Evolutionary conservation across 23 tunicate genomes (phyloP).

Genomic region (Halocynthia roretzi): DNA sequence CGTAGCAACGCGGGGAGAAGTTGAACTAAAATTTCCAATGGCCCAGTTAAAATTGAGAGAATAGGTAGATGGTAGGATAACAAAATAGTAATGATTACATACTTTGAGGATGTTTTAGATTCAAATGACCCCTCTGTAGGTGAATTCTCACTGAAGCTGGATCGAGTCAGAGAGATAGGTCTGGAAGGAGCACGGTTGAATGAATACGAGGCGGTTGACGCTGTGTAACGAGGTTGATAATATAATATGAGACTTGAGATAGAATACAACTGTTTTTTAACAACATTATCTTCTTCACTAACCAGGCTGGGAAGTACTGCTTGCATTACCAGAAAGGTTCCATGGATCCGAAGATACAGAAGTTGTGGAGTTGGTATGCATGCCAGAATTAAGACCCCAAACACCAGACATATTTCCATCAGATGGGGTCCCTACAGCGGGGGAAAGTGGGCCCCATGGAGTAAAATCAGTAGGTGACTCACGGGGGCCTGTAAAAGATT

Average conservation of each 20-base stretch:
- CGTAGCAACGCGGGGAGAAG: constrained; percentile 73
- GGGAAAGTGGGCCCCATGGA: constrained; percentile 49
- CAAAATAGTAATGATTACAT: constrained; percentile 7
- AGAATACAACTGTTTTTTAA: neutral
- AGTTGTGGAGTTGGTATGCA: constrained; percentile 24
- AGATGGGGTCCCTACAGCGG: constrained; percentile 11
- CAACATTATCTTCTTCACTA: neutral
- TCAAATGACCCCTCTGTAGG: constrained; percentile 81
- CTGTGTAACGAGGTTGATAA: no score
- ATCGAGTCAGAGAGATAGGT: constrained; percentile 52
- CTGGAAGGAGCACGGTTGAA: constrained; percentile 92
- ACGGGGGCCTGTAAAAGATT: constrained; percentile 1
- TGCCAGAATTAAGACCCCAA: constrained; percentile 27
- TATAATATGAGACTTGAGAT: neutral
- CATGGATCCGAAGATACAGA: constrained; percentile 74
- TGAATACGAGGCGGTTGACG: constrained; percentile 2
- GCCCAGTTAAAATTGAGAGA: neutral
- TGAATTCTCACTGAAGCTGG: constrained; percentile 62
- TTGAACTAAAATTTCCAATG: constrained; percentile 30
- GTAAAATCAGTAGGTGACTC: constrained; percentile 41
- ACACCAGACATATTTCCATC: neutral
- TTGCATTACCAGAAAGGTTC: constrained; percentile 39
- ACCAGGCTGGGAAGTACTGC: constrained; percentile 25
- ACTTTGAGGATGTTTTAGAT: constrained; percentile 83
- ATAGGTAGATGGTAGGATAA: no score